These are phyloP conservation scores for Strongylocentrotus purpuratus DNA, from an alignment of 35 echinoderm and acorn worm genomes.

Conservation along the genomic window DNA sequence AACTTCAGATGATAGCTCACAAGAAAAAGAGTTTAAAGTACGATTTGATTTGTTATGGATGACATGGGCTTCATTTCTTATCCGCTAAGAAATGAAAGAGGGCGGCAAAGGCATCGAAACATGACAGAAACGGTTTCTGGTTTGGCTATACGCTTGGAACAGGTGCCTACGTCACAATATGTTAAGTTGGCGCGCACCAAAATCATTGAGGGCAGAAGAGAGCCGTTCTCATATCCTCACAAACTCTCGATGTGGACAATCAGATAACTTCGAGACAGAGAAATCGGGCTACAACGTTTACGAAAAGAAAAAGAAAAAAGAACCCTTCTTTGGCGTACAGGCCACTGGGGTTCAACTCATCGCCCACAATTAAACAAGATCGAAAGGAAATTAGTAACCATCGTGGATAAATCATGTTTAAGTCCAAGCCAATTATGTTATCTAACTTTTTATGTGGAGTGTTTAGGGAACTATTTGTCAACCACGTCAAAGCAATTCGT, in stretches of 20 bases:
- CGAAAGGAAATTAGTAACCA: neutral
- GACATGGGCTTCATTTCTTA: neutral
- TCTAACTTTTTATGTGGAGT: neutral
- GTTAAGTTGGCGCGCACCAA: neutral
- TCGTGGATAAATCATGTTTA: neutral
- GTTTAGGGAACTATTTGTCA: neutral
- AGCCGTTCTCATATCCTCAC: neutral
- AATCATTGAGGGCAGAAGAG: neutral
- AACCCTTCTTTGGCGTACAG: neutral
- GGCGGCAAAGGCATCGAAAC: slow-evolving; percentile 27
- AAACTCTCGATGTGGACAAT: neutral
- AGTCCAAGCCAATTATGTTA: neutral
- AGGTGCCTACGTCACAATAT: slow-evolving; percentile 32
- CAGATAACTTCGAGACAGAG: neutral
- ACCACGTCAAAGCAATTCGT: neutral
- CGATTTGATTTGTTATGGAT: neutral
- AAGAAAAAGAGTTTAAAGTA: neutral
- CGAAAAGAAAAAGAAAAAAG: neutral
- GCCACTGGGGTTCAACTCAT: neutral
- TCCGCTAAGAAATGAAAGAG: neutral
- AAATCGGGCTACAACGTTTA: neutral
- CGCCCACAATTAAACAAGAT: neutral
- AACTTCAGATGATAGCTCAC: neutral
- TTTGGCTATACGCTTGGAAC: neutral
- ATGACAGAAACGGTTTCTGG: slow-evolving; percentile 31